These are phyloP conservation scores for Notoglanidium macrostoma DNA, from an alignment of 2,797 vertebrate species.

Conservation along the genomic window DNA sequence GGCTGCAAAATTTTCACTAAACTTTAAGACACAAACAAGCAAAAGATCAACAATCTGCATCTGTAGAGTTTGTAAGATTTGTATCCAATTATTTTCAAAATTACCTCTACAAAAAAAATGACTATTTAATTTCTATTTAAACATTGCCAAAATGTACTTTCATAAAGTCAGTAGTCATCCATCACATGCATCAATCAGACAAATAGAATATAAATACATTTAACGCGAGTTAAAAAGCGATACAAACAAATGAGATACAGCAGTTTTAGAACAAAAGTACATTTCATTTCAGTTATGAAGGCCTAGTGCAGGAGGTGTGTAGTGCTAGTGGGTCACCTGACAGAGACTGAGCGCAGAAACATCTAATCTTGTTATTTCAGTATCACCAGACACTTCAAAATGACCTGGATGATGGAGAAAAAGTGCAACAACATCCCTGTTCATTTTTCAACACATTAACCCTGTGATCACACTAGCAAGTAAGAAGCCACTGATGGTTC, in stretches of 20 bases:
- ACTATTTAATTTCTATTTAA: background rate
- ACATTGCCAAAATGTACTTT: background rate
- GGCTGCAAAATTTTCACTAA: background rate
- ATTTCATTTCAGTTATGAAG: slow-evolving; percentile 10
- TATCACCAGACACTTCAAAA: background rate
- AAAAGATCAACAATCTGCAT: background rate
- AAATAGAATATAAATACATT: slow-evolving; percentile 88
- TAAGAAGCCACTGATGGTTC: background rate
- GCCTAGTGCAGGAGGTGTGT: background rate
- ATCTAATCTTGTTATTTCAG: background rate
- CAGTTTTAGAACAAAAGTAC: slow-evolving; percentile 83
- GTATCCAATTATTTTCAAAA: background rate
- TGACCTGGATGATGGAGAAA: background rate
- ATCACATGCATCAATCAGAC: slow-evolving; percentile 93
- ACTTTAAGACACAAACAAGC: slow-evolving; percentile 13
- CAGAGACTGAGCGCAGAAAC: background rate
- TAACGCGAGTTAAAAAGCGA: slow-evolving; percentile 86
- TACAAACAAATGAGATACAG: slow-evolving; percentile 74
- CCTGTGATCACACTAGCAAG: background rate
- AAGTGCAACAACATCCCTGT: background rate
- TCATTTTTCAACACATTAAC: background rate
- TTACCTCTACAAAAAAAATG: background rate
- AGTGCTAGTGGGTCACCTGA: background rate
- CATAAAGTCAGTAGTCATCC: slow-evolving; percentile 82
- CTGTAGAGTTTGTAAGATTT: background rate